Base-by-base conservation (phyloP, 2,888 invertebrate genomes). In the Agrilus mali region DNA sequence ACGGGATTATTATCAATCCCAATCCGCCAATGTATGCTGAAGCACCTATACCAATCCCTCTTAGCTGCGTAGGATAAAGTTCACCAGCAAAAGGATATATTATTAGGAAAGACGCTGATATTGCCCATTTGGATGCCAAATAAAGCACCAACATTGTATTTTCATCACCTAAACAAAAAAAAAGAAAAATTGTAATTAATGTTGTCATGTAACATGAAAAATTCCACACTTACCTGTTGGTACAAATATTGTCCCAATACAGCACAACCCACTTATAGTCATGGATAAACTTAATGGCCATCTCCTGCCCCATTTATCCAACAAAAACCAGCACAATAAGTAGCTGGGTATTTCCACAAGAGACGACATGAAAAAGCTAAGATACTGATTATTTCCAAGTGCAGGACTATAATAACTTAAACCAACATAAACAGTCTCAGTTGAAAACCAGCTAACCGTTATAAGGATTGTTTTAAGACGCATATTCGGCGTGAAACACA, bases 31-130 rank as follows among this genome's bases (percentile, higher is more conserved):
- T 83, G 61, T 93, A 92, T 13, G 90, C 88, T 2, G 90, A 90
- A 42, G 87, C 82, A 38, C 92, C 92, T 53, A 93, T 90, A 13
- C 92, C 93, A 43, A 92, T 73, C 2, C 92, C 92, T 54, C 93
- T 74, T 37, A 90, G 73, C 63, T 87, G 86, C 2, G 92, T 93
- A 2, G 93, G 93, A 66, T 92, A 92, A 16, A 93, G 65, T 68
- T 93, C 93, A 8, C 88, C 88, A 53, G 90, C 90, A 65, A 92
- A 92, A 0, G 92, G 90, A 65, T 92, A 93, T 55, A 93, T 88
- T 49, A 90, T 88, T 44, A 90, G 71, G 68, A 90, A 93, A 6
- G 90, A 88, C 6, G 89, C 89, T 2, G 92, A 90, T 60, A 92
- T 86, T 51, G 89, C 78, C 50, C 87, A 87, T 68, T 93, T 93